phyloP scores from a whole-genome alignment of 2,113 vertebrate genomes.

The Gobiocypris rarus region DNA sequence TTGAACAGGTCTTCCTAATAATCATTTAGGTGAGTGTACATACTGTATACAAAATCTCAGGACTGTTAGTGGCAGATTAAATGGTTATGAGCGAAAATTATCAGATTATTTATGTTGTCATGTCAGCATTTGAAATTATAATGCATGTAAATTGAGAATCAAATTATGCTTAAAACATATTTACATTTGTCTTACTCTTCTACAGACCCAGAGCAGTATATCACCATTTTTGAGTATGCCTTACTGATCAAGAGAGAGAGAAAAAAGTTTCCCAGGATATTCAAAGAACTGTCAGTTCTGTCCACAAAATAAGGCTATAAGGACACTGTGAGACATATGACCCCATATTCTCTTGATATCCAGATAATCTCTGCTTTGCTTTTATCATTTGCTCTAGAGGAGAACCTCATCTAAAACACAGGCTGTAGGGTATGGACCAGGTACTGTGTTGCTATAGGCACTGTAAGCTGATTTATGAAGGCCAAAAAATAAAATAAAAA shows the following conservation, averaged over 20 bases:
- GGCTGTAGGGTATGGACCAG: neutral
- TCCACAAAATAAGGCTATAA: neutral
- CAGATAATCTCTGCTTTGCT: conserved; percentile 23
- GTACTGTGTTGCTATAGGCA: neutral
- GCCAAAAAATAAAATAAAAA: neutral
- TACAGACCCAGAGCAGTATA: neutral
- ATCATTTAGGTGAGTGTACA: too few relatives aligned
- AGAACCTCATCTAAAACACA: conserved; percentile 18
- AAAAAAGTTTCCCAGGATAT: too few relatives aligned
- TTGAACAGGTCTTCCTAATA: too few relatives aligned
- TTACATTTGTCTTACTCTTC: too few relatives aligned
- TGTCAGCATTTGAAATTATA: too few relatives aligned
- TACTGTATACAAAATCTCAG: too few relatives aligned
- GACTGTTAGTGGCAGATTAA: too few relatives aligned
- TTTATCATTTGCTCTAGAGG: conserved; percentile 20
- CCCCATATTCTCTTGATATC: neutral
- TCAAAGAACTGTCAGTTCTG: neutral
- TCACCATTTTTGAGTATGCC: neutral
- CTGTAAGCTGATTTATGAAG: conserved; percentile 14
- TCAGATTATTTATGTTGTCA: too few relatives aligned
- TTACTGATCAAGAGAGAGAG: neutral
- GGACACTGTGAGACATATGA: neutral
- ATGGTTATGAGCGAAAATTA: too few relatives aligned
- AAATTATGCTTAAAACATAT: too few relatives aligned
- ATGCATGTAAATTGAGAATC: too few relatives aligned